A percentile compares a stretch with the other conserved stretches of the same genome.
These are phyloP conservation scores for Micropterix aruncella DNA, from an alignment of 2,888 invertebrate genomes.

Conservation along the genomic window DNA sequence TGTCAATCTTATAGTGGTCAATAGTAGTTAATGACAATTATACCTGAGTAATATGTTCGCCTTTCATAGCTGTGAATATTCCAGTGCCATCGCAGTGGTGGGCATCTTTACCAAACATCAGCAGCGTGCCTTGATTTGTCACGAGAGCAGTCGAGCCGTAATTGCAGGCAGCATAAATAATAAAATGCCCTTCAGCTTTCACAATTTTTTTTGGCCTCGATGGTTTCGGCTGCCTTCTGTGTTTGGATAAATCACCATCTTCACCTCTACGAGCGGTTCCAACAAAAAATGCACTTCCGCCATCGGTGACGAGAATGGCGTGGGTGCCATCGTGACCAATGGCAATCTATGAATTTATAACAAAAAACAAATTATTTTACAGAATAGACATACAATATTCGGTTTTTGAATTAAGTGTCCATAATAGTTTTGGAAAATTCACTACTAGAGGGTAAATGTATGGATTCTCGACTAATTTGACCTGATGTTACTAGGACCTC, in stretches of 20 bases:
- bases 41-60: slow-evolving; percentile 54
- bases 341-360: slow-evolving; percentile 45
- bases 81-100: slow-evolving; percentile 66
- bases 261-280: slow-evolving; percentile 86
- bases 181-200: slow-evolving; percentile 59
- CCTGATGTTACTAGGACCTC: too few species aligned
- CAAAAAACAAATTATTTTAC: slow-evolving; percentile 23
- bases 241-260: slow-evolving; percentile 75
- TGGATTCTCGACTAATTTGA: too few species aligned
- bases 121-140: slow-evolving; percentile 75
- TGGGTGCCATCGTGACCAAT: slow-evolving; percentile 92
- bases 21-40: too few species aligned
- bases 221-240: slow-evolving; percentile 76
- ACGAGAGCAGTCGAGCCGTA: slow-evolving; percentile 90
- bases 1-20: too few species aligned
- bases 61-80: slow-evolving; percentile 60
- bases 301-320: slow-evolving; percentile 80
- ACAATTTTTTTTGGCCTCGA: slow-evolving; percentile 83
- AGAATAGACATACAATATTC: too few species aligned
- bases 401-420: too few species aligned
- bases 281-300: slow-evolving; percentile 68
- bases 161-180: slow-evolving; percentile 80
- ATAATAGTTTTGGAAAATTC: too few species aligned
- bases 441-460: too few species aligned
- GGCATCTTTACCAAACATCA: slow-evolving; percentile 92